Percentiles rank a stretch among this genome's conserved stretches.
Conservation (phyloP, 2,113 vertebrate species). For the Pteronura brasiliensis region DNA sequence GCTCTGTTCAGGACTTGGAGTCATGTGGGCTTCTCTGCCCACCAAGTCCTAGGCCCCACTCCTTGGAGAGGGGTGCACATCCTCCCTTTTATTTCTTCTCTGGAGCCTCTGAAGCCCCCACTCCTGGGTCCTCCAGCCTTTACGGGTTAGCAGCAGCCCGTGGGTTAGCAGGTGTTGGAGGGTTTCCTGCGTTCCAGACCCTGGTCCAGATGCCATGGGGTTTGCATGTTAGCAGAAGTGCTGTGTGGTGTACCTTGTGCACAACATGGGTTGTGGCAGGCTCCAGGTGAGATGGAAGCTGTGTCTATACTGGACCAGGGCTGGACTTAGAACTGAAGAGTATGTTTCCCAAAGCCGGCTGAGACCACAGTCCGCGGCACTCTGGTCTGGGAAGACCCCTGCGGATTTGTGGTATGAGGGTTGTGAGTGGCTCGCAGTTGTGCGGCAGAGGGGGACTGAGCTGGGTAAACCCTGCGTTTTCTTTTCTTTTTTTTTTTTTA, state of each 20-base stretch:
- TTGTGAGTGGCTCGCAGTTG: background rate
- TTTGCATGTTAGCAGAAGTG: background rate
- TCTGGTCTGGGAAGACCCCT: background rate
- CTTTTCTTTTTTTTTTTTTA: no score
- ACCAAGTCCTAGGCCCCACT: background rate
- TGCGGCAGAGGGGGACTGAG: background rate
- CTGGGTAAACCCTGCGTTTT: background rate
- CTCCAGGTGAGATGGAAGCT: accelerated
- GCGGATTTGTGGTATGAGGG: background rate
- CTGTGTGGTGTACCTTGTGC: accelerated
- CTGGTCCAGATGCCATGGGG: background rate
- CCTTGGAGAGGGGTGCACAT: background rate
- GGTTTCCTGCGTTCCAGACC: background rate
- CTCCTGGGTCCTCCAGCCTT: background rate
- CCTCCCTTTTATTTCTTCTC: background rate
- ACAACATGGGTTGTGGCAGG: background rate
- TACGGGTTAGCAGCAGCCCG: background rate
- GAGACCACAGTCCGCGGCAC: background rate
- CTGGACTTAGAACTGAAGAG: background rate
- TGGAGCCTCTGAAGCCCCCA: background rate
- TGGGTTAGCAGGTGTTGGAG: background rate
- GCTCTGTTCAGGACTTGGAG: accelerated
- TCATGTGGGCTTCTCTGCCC: accelerated
- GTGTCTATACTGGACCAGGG: background rate
- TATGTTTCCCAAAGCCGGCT: background rate